Evolutionary conservation across 2,888 invertebrate genomes (phyloP).

Genomic region (Escarpia spicata): DNA sequence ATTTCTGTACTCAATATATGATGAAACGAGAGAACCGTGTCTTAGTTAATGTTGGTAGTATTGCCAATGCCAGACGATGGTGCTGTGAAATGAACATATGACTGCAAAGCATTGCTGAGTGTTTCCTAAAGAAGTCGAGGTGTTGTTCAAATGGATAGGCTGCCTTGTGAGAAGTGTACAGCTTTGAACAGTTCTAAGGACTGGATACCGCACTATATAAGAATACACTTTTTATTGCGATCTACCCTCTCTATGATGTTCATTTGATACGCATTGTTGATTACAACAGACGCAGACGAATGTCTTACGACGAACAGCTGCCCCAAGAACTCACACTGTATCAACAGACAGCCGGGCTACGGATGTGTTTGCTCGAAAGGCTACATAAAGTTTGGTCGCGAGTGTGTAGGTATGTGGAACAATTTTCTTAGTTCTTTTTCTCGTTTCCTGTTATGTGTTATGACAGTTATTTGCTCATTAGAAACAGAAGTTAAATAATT

Average conservation of each 20-base stretch:
- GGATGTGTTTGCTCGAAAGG: slow-evolving; percentile 14
- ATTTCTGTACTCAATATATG: too few relatives aligned
- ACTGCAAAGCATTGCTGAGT: too few relatives aligned
- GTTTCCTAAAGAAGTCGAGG: too few relatives aligned
- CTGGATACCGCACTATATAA: not conserved
- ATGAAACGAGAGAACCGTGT: too few relatives aligned
- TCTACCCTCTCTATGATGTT: not conserved
- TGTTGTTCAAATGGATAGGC: too few relatives aligned
- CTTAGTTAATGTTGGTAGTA: too few relatives aligned
- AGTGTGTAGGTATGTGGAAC: slow-evolving; percentile 20
- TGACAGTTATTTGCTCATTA: not conserved
- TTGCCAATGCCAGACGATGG: too few relatives aligned
- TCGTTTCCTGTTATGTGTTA: not conserved
- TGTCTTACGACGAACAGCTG: slow-evolving; percentile 18
- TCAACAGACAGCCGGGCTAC: slow-evolving; percentile 21
- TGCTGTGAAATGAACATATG: too few relatives aligned
- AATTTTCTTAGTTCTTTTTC: not conserved
- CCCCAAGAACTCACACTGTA: slow-evolving; percentile 22
- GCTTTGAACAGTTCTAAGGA: not conserved
- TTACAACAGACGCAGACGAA: slow-evolving; percentile 20
- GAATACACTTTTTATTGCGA: not conserved
- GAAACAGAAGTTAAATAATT: not conserved
- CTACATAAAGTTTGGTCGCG: slow-evolving; percentile 8
- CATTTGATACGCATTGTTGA: not conserved
- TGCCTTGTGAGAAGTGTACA: not conserved